Conservation (phyloP, 2,797 vertebrate species). For the Dendrocincla fuliginosa region DNA sequence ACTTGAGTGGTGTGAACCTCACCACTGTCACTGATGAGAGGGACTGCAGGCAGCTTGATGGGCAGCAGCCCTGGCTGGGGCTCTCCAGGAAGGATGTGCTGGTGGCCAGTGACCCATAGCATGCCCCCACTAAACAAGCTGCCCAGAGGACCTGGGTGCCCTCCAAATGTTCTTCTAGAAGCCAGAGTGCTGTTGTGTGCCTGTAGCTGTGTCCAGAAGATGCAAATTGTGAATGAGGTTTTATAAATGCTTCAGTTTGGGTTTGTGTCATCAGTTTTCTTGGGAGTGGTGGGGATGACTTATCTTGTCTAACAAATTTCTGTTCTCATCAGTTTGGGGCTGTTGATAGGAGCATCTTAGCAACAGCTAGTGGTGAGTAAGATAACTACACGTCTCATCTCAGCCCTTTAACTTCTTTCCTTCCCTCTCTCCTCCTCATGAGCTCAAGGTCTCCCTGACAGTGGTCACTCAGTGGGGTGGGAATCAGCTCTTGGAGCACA, state of each 20-base stretch:
- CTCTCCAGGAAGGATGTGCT: not conserved
- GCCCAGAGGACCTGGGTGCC: not conserved
- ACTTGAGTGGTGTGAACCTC: not conserved
- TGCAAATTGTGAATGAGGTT: not conserved
- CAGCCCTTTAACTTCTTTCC: not conserved
- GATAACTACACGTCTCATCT: not conserved
- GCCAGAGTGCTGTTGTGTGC: not conserved
- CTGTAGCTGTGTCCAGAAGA: not conserved
- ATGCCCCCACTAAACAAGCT: not conserved
- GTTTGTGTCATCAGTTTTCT: not conserved
- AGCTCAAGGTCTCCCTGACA: not conserved
- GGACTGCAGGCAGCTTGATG: not conserved
- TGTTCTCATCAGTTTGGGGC: not conserved
- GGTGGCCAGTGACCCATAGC: not conserved
- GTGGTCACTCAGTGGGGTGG: not conserved
- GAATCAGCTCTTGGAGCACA: not conserved
- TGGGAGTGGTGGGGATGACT: not conserved
- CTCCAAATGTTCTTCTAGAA: not conserved
- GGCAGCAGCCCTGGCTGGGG: not conserved
- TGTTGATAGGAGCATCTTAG: not conserved
- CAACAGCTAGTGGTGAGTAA: not conserved
- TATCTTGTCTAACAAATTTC: not conserved
- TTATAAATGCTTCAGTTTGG: not conserved
- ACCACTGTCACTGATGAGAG: too few relatives aligned
- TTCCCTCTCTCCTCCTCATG: accelerated